Evolutionary conservation across 2,797 vertebrate species (phyloP), one percentile per base, ranked within the genome.

Genomic region (Falco naumanni): DNA sequence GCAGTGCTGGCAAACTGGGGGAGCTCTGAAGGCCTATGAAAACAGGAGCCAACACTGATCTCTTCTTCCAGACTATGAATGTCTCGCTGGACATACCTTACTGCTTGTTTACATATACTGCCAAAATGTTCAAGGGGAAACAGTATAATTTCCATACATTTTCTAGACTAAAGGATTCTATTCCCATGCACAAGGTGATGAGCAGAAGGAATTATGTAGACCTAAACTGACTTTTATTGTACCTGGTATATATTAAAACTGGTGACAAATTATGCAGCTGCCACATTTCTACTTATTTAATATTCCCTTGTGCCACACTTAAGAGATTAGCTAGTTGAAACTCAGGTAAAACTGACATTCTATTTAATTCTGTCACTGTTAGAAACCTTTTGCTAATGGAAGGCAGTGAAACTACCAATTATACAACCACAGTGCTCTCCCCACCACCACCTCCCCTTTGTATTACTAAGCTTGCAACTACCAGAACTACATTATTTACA

Each of bases 261-360:
- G 2, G 21, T 70, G 47, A 68, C 31, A 45, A 6, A 26, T 56
- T 60, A 89, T 17, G 45, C 16, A 88, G n/a, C 29, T 84, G n/a
- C 13, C 24, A 47, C 18, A 69, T 74, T 87, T 86, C 41, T 68
- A 47, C 31, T 87, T 77, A 61, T 61, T 68, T 41, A 86, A 88
- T 57, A 76, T 45, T 90, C 43, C 29, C n/a, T 29, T 80, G 29
- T 61, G 57, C 33, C 47, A 60, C 28, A 61, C 16, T 74, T 50
- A n/a, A 61, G 33, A 89, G 19, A 25, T 68, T 20, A 84, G 37
- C 11, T 89, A 51, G 39, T 80, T 94, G 75, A 84, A 95, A 85
- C 21, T 71, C 86, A 48, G 33, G 72, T 77, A 82, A 93, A 95
- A 95, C 3, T 71, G 75, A 54, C 33, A 82, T 85, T 93, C 92